Evolutionary conservation across 2,888 invertebrate genomes (phyloP).

Genomic region (Hoplodrina blanda): DNA sequence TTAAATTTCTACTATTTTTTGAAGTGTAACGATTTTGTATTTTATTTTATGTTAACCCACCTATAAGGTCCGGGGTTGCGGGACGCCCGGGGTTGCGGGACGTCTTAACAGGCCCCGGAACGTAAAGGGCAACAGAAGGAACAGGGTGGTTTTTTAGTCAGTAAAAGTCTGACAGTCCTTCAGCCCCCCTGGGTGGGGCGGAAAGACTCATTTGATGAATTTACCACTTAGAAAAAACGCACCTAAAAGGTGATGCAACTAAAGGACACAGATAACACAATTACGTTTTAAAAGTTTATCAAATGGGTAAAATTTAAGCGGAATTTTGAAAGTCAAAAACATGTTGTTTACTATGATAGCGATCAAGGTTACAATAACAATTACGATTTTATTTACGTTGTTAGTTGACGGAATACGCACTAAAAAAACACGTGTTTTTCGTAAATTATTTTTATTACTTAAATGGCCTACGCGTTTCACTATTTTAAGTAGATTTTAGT

Average conservation of each 20-base stretch:
- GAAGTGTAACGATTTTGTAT: too few relatives aligned
- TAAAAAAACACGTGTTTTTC: conserved; percentile 21
- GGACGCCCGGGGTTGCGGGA: too few relatives aligned
- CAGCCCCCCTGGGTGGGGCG: too few relatives aligned
- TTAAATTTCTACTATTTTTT: too few relatives aligned
- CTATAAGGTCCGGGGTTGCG: too few relatives aligned
- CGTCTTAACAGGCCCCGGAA: too few relatives aligned
- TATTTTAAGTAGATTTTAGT: not conserved
- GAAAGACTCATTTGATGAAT: too few relatives aligned
- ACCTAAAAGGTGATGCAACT: conserved; percentile 23
- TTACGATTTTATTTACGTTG: conserved; percentile 13
- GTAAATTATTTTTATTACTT: conserved; percentile 8
- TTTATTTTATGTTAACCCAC: conserved; percentile 19
- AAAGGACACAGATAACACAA: conserved; percentile 30
- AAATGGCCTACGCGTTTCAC: not conserved
- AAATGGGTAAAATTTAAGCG: conserved; percentile 18
- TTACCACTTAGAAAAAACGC: too few relatives aligned
- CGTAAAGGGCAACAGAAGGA: too few relatives aligned
- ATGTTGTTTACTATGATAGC: conserved; percentile 62
- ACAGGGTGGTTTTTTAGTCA: too few relatives aligned
- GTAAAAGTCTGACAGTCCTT: too few relatives aligned
- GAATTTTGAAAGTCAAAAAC: conserved; percentile 48
- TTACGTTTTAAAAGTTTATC: conserved; percentile 36
- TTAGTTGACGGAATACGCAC: conserved; percentile 9
- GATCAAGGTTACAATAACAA: conserved; percentile 65